Evolutionary conservation across 2,888 invertebrate genomes (phyloP).

Genomic region (Cacoxenus indagator): DNA sequence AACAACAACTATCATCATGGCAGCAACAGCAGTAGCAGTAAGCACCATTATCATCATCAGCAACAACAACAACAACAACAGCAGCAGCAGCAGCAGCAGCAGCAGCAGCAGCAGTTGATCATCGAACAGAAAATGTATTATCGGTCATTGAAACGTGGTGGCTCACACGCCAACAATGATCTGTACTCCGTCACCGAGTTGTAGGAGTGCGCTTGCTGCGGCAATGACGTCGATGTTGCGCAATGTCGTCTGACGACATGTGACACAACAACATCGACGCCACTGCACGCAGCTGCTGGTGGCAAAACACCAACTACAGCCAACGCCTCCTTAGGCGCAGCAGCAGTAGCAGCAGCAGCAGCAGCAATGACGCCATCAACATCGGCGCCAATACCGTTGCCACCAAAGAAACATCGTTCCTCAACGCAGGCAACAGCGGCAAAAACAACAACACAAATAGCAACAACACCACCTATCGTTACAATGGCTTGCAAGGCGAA

Average conservation of each 20-base stretch:
- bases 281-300: slow-evolving; percentile 36
- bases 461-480: slow-evolving; percentile 32
- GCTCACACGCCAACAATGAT: slow-evolving; percentile 72
- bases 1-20: slow-evolving; percentile 43
- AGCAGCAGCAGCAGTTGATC: slow-evolving; percentile 47
- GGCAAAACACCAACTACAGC: slow-evolving; percentile 42
- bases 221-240: slow-evolving; percentile 71
- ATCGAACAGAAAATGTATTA: slow-evolving; percentile 66
- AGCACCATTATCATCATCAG: slow-evolving; percentile 50
- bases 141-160: slow-evolving; percentile 72
- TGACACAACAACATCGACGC: slow-evolving; percentile 3
- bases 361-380: slow-evolving; percentile 38
- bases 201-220: slow-evolving; percentile 73
- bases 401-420: slow-evolving; percentile 52
- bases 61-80: slow-evolving; percentile 47
- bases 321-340: slow-evolving; percentile 60
- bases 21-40: slow-evolving; percentile 29
- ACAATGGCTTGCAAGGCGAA: slow-evolving; percentile 55
- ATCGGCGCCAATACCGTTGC: slow-evolving; percentile 49
- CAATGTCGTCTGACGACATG: slow-evolving; percentile 60
- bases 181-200: slow-evolving; percentile 83
- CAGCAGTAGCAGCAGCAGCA: slow-evolving; percentile 57
- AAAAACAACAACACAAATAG: slow-evolving; percentile 30
- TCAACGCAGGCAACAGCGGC: slow-evolving; percentile 57
- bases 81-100: slow-evolving; percentile 54